Conservation (phyloP, 2,113 vertebrate species). For the Sebastes schlegelii region DNA sequence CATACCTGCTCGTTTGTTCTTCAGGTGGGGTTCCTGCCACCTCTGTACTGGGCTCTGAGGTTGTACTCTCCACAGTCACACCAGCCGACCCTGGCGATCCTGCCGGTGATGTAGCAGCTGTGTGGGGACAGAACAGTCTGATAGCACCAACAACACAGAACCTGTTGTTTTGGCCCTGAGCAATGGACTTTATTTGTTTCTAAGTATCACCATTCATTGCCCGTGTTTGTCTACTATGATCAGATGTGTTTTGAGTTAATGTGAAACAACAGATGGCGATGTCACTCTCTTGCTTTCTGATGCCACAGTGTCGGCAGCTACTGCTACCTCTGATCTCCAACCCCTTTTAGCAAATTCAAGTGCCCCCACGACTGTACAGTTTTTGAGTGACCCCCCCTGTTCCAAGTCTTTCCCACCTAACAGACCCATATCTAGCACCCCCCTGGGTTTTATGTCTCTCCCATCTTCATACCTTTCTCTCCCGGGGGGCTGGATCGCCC, state of each 20-base stretch:
- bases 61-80: conserved; percentile 77
- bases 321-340: conserved; percentile 57
- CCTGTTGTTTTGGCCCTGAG: conserved; percentile 1
- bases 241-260: conserved; percentile 30
- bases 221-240: conserved; percentile 4
- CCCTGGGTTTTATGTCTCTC: conserved; percentile 26
- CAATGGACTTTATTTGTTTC: conserved; percentile 6
- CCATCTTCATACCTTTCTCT: conserved; percentile 83
- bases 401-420: conserved; percentile 61
- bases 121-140: conserved; percentile 29
- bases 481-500: conserved; percentile 88
- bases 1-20: conserved; percentile 86
- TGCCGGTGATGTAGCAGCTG: conserved; percentile 79
- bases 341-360: conserved; percentile 53
- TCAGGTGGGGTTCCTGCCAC: conserved; percentile 79
- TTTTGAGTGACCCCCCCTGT: conserved; percentile 18
- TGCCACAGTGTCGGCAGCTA: conserved; percentile 46
- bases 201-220: background rate
- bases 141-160: conserved; percentile 26
- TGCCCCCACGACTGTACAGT: background rate
- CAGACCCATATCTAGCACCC: conserved; percentile 13
- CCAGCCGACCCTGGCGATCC: conserved; percentile 79
- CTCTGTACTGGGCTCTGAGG: conserved; percentile 78
- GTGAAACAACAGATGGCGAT: conserved; percentile 44
- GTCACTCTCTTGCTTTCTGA: conserved; percentile 61